These are phyloP conservation scores for Geotrupes spiniger DNA, from an alignment of 2,888 invertebrate genomes.

Conservation along the genomic window DNA sequence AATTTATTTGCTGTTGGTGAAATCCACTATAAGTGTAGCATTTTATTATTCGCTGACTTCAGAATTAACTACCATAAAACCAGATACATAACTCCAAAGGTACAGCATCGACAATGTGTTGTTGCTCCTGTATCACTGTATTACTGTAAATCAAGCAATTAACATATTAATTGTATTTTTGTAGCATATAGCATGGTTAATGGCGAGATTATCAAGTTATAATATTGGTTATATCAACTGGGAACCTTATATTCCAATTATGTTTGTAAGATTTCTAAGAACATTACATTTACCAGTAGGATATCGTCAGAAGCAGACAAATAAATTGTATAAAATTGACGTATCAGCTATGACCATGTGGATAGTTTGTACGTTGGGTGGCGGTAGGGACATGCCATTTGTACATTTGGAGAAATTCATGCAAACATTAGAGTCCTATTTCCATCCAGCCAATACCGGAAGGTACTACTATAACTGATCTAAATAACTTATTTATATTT, in stretches of 20 bases:
- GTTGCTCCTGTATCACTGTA: too few species aligned
- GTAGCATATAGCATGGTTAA: slow-evolving; percentile 69
- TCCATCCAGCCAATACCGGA: slow-evolving; percentile 86
- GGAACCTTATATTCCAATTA: slow-evolving; percentile 76
- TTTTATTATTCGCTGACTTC: too few species aligned
- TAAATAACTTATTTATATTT: background rate
- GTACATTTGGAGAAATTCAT: slow-evolving; percentile 76
- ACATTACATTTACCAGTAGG: slow-evolving; percentile 77
- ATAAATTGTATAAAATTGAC: slow-evolving; percentile 53
- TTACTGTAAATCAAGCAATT: too few species aligned
- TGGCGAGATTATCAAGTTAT: slow-evolving; percentile 68
- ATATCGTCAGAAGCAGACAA: slow-evolving; percentile 63
- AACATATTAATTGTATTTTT: too few species aligned
- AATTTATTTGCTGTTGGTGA: too few species aligned
- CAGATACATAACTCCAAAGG: too few species aligned
- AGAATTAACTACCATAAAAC: too few species aligned
- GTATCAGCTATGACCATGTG: slow-evolving; percentile 56
- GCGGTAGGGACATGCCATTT: slow-evolving; percentile 62
- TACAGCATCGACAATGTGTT: too few species aligned
- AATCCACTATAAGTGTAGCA: too few species aligned
- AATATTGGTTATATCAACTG: slow-evolving; percentile 86
- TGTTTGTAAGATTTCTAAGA: slow-evolving; percentile 71
- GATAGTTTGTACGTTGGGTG: slow-evolving; percentile 65
- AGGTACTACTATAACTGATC: slow-evolving; percentile 34
- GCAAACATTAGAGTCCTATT: slow-evolving; percentile 79